phyloP scores from a whole-genome alignment of 2,113 vertebrate species.

The Toxotes jaculatrix region DNA sequence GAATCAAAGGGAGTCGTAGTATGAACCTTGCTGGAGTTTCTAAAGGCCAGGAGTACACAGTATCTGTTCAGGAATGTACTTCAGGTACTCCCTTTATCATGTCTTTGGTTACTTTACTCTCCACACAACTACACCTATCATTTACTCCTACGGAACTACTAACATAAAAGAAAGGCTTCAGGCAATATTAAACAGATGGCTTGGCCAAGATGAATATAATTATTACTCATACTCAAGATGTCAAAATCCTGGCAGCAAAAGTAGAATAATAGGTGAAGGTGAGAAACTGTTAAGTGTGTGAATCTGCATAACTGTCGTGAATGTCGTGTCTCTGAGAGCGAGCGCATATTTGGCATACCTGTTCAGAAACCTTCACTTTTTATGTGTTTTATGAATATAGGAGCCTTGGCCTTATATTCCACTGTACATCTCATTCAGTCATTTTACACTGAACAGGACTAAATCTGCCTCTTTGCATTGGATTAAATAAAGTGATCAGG shows the following conservation, averaged over 20 bases:
- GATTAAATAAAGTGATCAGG: conserved; percentile 34
- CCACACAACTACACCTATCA: background rate
- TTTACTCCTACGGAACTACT: background rate
- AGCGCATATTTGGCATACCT: background rate
- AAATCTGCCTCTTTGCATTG: too few species aligned
- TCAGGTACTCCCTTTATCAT: conserved; percentile 11
- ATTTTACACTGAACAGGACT: too few species aligned
- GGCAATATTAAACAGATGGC: background rate
- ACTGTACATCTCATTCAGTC: background rate
- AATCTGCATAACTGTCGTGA: background rate
- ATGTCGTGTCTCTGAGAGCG: background rate
- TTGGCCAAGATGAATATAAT: background rate
- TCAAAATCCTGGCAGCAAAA: background rate
- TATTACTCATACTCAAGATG: background rate
- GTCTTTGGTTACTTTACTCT: background rate
- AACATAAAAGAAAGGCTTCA: background rate
- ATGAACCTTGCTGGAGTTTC: conserved; percentile 11
- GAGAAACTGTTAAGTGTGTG: background rate
- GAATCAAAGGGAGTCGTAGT: conserved; percentile 61
- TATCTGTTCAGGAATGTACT: conserved; percentile 11
- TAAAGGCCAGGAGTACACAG: background rate
- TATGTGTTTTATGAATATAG: background rate
- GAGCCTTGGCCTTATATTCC: background rate
- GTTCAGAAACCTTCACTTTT: background rate
- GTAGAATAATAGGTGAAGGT: background rate